A percentile compares a stretch with the other conserved stretches of the same genome.
Conservation (phyloP, 2,797 vertebrate genomes). For the Brachymystax lenok region DNA sequence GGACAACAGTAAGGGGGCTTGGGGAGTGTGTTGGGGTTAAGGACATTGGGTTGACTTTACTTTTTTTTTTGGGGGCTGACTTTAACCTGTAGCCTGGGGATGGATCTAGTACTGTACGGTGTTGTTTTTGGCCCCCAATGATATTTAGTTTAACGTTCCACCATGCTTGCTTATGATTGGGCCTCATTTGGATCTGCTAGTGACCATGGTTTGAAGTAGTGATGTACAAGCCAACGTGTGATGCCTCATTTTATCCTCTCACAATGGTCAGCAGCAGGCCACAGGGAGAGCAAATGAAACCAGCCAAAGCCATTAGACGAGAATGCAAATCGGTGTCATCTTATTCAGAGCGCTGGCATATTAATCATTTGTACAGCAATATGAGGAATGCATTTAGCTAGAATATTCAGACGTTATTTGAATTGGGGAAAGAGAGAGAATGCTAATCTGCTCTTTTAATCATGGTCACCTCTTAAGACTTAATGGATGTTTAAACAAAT, state of each 20-base stretch:
- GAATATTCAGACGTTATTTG: conserved; percentile 1
- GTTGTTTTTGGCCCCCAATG: too few species aligned
- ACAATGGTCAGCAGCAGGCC: neutral
- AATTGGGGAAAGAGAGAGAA: conserved; percentile 1
- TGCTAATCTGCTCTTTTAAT: conserved; percentile 38
- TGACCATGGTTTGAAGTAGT: neutral
- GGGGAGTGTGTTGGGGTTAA: neutral
- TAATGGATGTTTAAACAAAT: conserved; percentile 25
- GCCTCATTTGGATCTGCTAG: neutral
- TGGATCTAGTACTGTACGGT: neutral
- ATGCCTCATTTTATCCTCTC: neutral
- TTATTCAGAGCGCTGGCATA: conserved; percentile 7
- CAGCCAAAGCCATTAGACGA: neutral
- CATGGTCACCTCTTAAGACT: conserved; percentile 9
- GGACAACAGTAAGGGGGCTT: neutral
- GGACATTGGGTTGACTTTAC: neutral
- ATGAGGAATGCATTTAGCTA: neutral
- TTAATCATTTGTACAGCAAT: neutral
- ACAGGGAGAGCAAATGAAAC: neutral
- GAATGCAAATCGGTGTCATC: conserved; percentile 12
- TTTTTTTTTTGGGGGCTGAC: neutral
- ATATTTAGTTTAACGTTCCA: neutral
- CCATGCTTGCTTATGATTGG: neutral
- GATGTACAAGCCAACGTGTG: neutral
- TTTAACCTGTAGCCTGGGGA: neutral